Evolutionary conservation across 2,888 invertebrate species (phyloP), one percentile per base, ranked within the genome.

Genomic region (Protophormia terraenovae): DNA sequence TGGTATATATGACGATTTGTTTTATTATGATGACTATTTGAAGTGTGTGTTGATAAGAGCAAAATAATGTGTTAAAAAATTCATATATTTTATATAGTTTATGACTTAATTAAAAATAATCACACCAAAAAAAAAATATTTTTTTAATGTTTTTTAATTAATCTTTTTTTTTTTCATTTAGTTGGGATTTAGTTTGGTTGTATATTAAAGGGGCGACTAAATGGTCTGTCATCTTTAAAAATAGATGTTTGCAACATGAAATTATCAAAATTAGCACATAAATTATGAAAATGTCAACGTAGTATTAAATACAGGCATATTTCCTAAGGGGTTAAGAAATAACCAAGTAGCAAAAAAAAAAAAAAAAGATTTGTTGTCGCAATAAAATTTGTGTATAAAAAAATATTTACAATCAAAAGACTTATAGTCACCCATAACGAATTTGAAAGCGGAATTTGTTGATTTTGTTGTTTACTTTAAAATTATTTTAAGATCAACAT

Each of bases 21-120:
- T 62, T 62, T 60, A 16, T 32, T 60, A 32, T 16, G n/a, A n/a
- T n/a, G n/a, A n/a, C n/a, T n/a, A n/a, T 60, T 60, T 16, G 1
- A 55, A 55, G 14, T 4, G 6, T 4, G 6, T 79, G 60, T 41
- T 71, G 62, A 62, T 62, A 80, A 64, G 53, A 53, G 41, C 2
- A 38, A 24, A 29, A 64, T 53, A n/a, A 32, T 14, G 60, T 47
- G 14, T 24, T 35, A n/a, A 41, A 45, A 35, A 71, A 29, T 60
- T 16, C 38, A 78, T 14, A 66, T 32, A 45, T 35, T 45, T 45
- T 53, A 45, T 72, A 64, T 71, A 45, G 35, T 77, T 77, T 71
- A 77, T 77, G 69, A 71, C 58, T 71, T 77, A 72, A 83, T 72
- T 72, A 64, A 38, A 67, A 16, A 66, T 55, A 72, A 72, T 53